Evolutionary conservation across 2,797 vertebrate species (phyloP), one percentile per base, ranked within the genome.

Genomic region (Odontamblyopus rebecca): DNA sequence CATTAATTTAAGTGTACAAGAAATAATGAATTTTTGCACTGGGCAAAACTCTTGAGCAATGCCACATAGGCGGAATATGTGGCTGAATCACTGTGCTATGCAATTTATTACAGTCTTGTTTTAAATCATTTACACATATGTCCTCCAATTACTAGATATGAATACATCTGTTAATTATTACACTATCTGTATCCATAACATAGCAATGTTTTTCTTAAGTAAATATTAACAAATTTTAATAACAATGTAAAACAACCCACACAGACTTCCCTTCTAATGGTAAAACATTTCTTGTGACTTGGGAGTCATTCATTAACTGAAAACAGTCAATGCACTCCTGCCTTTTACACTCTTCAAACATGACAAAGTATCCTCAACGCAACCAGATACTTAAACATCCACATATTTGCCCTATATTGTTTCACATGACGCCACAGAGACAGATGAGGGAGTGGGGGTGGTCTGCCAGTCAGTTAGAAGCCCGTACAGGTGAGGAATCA

Each of bases 401-500:
- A 44, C 27, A 74, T 63, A 78, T 79, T 71, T 85, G 67, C 70
- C 51, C 80, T 79, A 64, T 74, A 82, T 84, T 73, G 57, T 86
- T 87, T 81, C 74, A 59, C 76, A 80, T 82, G 80, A 82, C 72
- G 54, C 29, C 29, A 18, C 8, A 67, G 57, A 41, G 74, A 75
- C 75, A 75, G 67, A 73, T 65, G 63, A 59, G 74, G 8, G 69
- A 74, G 71, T 61, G 23, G 2, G 3, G 7, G 53, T 81, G 76
- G 67, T 67, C 15, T 8, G 27, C 76, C 70, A n/a, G 78, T 73
- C 82, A 82, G 85, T 81, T 84, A 86, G 76, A 82, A 80, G 79
- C 77, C 80, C 69, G 80, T 71, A 77, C 81, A 79, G 86, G 78
- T 80, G 68, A 79, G 81, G 80, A 85, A 91, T 90, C 91, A 82